Base-by-base conservation (phyloP, 2,888 invertebrate genomes). In the Eledona agricola region DNA sequence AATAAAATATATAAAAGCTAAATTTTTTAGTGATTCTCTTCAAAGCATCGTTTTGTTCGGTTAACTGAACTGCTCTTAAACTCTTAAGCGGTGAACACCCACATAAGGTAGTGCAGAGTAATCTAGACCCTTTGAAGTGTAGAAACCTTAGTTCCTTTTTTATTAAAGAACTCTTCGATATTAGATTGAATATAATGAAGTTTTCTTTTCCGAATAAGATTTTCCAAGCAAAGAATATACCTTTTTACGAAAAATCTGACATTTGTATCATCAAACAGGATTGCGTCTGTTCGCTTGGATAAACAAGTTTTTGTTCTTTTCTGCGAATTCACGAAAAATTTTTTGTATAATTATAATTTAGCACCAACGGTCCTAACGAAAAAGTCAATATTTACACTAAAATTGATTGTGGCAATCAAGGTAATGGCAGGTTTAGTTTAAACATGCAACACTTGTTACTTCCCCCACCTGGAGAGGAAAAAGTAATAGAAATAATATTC, bases 381-480 rank as follows among this genome's bases (percentile, higher is more conserved):
- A 51, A 32, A 38, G 57, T 49, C 54, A 57, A 57, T 51, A 57
- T 57, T 55, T 54, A 45, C 42, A 19, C 28, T 37, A 49, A 51
- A 56, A 38, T 49, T 53, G 56, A 50, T 56, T 52, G 53, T 57
- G 47, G 53, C 51, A 43, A 56, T 54, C 50, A 51, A 57, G 57
- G 57, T 57, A 47, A 53, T 42, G 32, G 29, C 37, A 19, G 38
- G 38, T 35, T 49, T 12, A 12, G 7, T 45, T 34, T 25, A 34
- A 49, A 38, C 49, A 49, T 49, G 49, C 49, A 49, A 49, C 49
- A 49, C 29, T 28, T 26, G 28, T 28, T 37, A 20, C 23, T 34
- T 31, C 2, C 1, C 12, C 13, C 16, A 28, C n/a, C n/a, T n/a
- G n/a, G n/a, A n/a, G 28, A 28, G 37, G 23, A 32, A 11, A 34